Percentiles rank a stretch among this genome's conserved stretches.
Conservation (phyloP, 2,888 invertebrate genomes). For the Drosophila anomalipes region DNA sequence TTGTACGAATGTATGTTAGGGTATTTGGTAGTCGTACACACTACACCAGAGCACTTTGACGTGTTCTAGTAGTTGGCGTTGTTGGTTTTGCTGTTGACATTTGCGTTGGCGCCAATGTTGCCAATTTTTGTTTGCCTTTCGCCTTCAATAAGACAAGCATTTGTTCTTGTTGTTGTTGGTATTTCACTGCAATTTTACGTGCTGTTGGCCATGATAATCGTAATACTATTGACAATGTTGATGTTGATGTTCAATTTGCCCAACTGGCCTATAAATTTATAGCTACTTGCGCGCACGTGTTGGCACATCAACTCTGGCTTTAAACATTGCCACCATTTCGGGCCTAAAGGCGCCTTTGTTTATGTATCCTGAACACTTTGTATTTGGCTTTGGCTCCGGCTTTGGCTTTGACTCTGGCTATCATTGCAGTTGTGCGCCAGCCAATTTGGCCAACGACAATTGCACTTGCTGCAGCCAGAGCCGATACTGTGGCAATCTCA, state of each 20-base stretch:
- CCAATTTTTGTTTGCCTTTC: slow-evolving; percentile 62
- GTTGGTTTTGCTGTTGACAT: slow-evolving; percentile 48
- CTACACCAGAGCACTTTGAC: fast-evolving
- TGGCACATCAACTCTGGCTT: slow-evolving; percentile 33
- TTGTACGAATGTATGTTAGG: not conserved
- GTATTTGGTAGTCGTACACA: not conserved
- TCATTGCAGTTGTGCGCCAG: not conserved
- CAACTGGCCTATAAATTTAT: slow-evolving; percentile 61
- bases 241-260: slow-evolving; percentile 46
- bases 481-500: slow-evolving; percentile 55
- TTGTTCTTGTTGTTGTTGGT: slow-evolving; percentile 30
- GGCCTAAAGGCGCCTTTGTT: slow-evolving; percentile 22
- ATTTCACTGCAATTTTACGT: slow-evolving; percentile 71
- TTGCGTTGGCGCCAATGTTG: slow-evolving; percentile 64
- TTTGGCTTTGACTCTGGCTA: not conserved
- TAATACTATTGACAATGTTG: slow-evolving; percentile 67
- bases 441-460: slow-evolving; percentile 49
- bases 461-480: slow-evolving; percentile 31
- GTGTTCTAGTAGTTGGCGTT: slow-evolving; percentile 13
- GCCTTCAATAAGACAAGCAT: slow-evolving; percentile 60
- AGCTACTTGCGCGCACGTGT: slow-evolving; percentile 38
- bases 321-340: slow-evolving; percentile 8
- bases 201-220: slow-evolving; percentile 72
- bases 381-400: not conserved
- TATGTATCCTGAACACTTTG: slow-evolving; percentile 17